Evolutionary conservation across 2,888 invertebrate species (phyloP).

Genomic region (Leucophora obtusa): DNA sequence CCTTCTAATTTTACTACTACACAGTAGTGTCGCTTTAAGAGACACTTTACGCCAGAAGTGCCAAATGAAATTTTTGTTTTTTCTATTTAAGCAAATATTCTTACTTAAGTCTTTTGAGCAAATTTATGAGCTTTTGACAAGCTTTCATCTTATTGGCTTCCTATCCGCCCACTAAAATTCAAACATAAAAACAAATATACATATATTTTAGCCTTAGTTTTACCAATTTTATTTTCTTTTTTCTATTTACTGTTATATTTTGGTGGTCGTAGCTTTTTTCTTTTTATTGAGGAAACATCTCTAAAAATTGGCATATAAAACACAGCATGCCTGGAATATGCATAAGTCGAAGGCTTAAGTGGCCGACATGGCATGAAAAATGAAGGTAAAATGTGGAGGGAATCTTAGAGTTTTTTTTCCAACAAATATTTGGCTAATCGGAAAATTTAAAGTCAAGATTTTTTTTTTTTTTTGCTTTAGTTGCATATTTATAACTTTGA

Average conservation of each 20-base stretch:
- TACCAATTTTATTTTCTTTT: background rate
- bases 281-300: background rate
- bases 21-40: constrained; percentile 39
- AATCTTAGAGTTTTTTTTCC: background rate
- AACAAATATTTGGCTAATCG: too few relatives aligned
- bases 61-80: constrained; percentile 51
- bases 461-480: too few relatives aligned
- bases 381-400: background rate
- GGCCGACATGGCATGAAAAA: background rate
- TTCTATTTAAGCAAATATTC: constrained; percentile 25
- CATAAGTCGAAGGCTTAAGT: background rate
- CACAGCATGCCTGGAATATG: background rate
- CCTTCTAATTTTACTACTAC: too few relatives aligned
- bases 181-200: background rate
- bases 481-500: too few relatives aligned
- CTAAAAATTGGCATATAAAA: constrained; percentile 2
- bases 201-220: background rate
- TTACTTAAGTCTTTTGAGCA: constrained; percentile 26
- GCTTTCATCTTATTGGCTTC: constrained; percentile 28
- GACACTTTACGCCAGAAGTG: constrained; percentile 52
- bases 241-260: background rate
- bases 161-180: constrained; percentile 27
- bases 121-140: constrained; percentile 51
- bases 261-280: background rate
- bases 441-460: too few relatives aligned